Percentiles rank a stretch among this genome's conserved stretches.
Conservation (phyloP, 2,113 vertebrate species). For the Phylloscopus trochilus region DNA sequence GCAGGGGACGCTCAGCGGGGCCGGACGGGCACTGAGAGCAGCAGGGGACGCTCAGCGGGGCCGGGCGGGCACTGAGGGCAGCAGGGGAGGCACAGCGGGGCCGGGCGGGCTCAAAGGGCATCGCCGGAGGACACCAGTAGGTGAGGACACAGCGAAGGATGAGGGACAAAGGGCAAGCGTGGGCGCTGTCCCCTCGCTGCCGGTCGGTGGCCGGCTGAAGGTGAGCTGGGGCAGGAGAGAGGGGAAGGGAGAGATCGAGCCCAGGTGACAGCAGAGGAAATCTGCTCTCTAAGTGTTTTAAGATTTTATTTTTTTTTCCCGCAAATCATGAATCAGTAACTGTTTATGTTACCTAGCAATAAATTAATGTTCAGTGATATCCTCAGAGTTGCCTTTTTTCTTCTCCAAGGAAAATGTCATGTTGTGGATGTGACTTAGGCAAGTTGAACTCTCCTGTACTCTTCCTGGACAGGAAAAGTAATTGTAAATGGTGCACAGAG, state of each 20-base stretch:
- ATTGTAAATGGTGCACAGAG: neutral
- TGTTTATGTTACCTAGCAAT: neutral
- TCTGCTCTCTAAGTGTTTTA: neutral
- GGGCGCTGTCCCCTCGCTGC: accelerated
- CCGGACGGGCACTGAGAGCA: neutral
- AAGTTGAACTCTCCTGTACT: neutral
- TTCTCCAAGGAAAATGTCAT: accelerated
- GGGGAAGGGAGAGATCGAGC: accelerated
- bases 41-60: neutral
- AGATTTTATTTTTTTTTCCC: neutral
- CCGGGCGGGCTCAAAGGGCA: neutral
- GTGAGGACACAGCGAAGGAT: neutral
- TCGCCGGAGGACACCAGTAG: accelerated
- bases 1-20: accelerated
- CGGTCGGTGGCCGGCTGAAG: accelerated
- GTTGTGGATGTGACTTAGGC: neutral
- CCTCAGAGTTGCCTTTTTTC: neutral
- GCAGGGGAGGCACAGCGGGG: too few relatives aligned
- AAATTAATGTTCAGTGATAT: neutral
- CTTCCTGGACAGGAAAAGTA: neutral
- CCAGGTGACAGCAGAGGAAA: neutral
- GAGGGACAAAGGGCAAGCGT: too few relatives aligned
- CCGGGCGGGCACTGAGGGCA: neutral
- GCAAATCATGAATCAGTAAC: neutral
- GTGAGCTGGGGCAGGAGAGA: accelerated